Conservation (phyloP, 2,797 vertebrate genomes). For the Chlorospingus semifuscus region DNA sequence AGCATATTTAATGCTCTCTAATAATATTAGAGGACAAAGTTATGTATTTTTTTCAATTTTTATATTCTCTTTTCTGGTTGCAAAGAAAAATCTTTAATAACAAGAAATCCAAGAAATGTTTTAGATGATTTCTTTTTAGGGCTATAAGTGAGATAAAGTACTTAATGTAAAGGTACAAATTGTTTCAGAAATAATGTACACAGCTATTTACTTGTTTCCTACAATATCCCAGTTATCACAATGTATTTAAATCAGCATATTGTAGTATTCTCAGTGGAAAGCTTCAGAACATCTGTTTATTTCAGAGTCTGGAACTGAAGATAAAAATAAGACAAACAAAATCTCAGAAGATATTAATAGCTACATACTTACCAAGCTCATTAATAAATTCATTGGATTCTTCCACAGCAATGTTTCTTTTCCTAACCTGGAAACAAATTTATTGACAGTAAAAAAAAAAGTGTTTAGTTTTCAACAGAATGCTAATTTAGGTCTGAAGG, state of each 20-base stretch:
- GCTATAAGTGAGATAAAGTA: background rate
- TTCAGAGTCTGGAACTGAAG: slow-evolving; percentile 7
- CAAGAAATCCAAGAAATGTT: background rate
- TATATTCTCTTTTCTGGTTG: background rate
- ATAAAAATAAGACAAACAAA: slow-evolving; percentile 45
- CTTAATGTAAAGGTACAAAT: background rate
- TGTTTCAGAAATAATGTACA: background rate
- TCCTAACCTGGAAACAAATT: slow-evolving; percentile 77
- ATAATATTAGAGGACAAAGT: background rate
- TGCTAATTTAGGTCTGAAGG: slow-evolving; percentile 17
- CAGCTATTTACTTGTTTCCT: background rate
- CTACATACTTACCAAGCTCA: slow-evolving; percentile 66
- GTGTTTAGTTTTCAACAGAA: slow-evolving; percentile 39
- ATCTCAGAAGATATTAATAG: slow-evolving; percentile 42
- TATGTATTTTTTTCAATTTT: background rate
- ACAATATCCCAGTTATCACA: background rate
- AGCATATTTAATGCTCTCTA: background rate
- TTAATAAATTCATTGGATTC: slow-evolving; percentile 80
- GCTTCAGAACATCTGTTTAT: slow-evolving; percentile 43
- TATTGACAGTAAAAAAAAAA: slow-evolving; percentile 48
- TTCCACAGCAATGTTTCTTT: slow-evolving; percentile 71
- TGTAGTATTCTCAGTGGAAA: slow-evolving; percentile 2
- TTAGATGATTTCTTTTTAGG: background rate
- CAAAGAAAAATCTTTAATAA: background rate
- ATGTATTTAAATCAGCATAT: background rate